phyloP scores from a whole-genome alignment of 2,888 invertebrate genomes.

The Drosophila subsilvestris region DNA sequence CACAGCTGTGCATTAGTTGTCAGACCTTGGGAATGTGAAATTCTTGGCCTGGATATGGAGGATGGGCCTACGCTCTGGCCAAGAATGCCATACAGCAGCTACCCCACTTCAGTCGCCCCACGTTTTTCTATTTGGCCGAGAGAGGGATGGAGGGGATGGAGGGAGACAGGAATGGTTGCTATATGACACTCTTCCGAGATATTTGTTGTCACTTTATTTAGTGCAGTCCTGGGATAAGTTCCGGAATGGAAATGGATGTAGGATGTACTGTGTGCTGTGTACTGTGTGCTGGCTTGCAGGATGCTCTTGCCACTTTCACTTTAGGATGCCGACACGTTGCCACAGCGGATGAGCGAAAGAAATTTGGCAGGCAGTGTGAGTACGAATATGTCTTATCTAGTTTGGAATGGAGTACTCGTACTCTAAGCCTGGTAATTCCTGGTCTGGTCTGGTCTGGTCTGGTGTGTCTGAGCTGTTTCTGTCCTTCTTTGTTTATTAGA shows the following conservation, averaged over 20 bases:
- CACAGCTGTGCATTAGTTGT: not conserved
- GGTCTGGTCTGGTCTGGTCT: not conserved
- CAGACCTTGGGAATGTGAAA: not conserved
- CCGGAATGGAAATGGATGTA: conserved; percentile 1
- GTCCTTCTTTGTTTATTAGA: conserved; percentile 47
- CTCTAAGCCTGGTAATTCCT: not conserved
- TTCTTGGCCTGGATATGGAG: not conserved
- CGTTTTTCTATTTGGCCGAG: conserved; percentile 30
- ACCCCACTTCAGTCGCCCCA: conserved; percentile 13
- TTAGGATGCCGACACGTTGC: conserved; percentile 22
- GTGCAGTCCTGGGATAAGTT: conserved; percentile 31
- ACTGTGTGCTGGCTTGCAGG: not conserved
- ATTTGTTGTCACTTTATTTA: conserved; percentile 61
- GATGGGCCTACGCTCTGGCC: not conserved
- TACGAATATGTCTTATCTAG: too few relatives aligned
- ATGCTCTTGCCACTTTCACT: conserved; percentile 50
- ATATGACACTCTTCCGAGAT: conserved; percentile 52
- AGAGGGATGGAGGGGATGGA: conserved; percentile 4
- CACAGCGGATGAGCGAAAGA: conserved; percentile 6
- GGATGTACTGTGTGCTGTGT: not conserved
- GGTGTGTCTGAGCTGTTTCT: conserved; percentile 10
- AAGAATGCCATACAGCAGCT: conserved; percentile 12
- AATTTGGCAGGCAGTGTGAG: not conserved
- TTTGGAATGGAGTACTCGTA: too few relatives aligned
- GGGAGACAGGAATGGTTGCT: conserved; percentile 19